Evolutionary conservation across 2,797 vertebrate genomes (phyloP), one percentile per base, ranked within the genome.

Genomic region (Nothura maculosa): DNA sequence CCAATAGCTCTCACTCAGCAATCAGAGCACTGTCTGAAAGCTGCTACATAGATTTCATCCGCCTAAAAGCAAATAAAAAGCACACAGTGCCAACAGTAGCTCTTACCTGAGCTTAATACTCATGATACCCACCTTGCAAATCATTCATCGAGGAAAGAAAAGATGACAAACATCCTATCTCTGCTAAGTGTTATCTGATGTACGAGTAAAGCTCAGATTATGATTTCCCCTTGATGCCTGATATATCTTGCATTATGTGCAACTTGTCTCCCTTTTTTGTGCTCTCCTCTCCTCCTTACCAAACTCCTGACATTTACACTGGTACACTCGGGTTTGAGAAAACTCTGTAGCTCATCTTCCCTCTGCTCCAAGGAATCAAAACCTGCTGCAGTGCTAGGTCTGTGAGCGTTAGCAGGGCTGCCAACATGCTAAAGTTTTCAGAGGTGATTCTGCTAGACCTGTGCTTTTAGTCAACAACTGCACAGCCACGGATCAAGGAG

Each of bases 331-430:
- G 18, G 18, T 1, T 21, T 24, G 21, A 55, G 57, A 47, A 55
- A 75, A 25, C 6, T 9, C 24, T 2, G 1, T 12, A 58, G 2
- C 13, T 36, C 48, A 7, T 10, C 18, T 43, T 27, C 76, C 14
- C 21, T 42, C 43, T 9, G 27, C 55, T 54, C 28, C 30, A 10
- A 54, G 52, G 17, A 30, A 19, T 28, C 52, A 54, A 19, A 28
- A 30, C 28, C 28, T 30, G 28, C 52, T 64, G 60, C 17, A 16
- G 28, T 6, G 3, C 2, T 6, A 6, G 45, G 21, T 0, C 0
- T 4, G 3, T 2, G 34, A 34, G n/a, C 47, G 21, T 38, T 54
- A 20, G 3, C 32, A 28, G 67, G 17, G 28, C 14, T 50, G 22
- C 13, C 42, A 63, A 57, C 25, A 42, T 10, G 28, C 62, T 67